These are phyloP conservation scores for Pluvianellus socialis DNA, from an alignment of 2,113 vertebrate genomes.

Conservation along the genomic window DNA sequence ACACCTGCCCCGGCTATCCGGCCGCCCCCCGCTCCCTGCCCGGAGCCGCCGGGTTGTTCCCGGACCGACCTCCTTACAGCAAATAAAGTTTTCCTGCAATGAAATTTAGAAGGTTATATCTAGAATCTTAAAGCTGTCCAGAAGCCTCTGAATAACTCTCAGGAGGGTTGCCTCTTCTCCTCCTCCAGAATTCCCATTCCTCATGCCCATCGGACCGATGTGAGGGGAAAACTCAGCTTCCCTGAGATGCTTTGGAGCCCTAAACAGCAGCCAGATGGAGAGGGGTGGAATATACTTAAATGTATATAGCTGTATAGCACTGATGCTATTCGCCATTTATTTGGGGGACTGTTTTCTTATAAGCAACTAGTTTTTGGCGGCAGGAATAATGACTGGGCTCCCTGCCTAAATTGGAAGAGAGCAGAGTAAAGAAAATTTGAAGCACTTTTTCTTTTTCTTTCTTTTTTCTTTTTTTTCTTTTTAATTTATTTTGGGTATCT, in stretches of 20 bases:
- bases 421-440: background rate
- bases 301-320: background rate
- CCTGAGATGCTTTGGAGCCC: background rate
- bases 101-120: background rate
- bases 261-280: background rate
- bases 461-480: too few species aligned
- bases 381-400: background rate
- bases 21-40: background rate
- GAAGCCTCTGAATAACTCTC: background rate
- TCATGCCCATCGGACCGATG: accelerated
- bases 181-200: background rate
- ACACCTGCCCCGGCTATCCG: background rate
- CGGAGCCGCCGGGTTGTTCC: too few species aligned
- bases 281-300: background rate
- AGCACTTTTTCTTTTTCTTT: background rate
- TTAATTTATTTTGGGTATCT: background rate
- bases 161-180: background rate
- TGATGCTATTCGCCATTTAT: background rate
- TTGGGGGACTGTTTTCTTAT: background rate
- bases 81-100: accelerated
- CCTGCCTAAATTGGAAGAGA: background rate
- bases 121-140: background rate
- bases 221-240: background rate
- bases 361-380: background rate
- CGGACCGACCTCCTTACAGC: too few species aligned